These are phyloP conservation scores for Strix aluco DNA, from an alignment of 2,113 vertebrate species.

Conservation along the genomic window DNA sequence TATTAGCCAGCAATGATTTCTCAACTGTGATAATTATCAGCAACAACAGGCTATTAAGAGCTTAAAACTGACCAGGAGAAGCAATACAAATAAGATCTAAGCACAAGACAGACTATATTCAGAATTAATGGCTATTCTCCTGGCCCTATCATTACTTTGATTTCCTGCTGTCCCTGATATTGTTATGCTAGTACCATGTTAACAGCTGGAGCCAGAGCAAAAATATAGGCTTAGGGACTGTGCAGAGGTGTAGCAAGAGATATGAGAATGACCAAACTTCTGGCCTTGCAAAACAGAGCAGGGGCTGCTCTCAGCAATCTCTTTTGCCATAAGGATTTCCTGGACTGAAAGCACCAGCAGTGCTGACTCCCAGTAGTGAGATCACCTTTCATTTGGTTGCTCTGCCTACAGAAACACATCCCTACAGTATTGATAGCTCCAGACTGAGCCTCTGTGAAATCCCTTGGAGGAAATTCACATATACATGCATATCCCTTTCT, in stretches of 20 bases:
- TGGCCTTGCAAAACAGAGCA: neutral
- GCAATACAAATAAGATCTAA: neutral
- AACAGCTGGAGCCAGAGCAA: neutral
- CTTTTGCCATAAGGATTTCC: neutral
- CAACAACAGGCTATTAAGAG: neutral
- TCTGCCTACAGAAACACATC: neutral
- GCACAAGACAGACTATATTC: neutral
- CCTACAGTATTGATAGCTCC: neutral
- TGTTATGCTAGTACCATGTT: neutral
- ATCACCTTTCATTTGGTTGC: neutral
- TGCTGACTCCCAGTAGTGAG: neutral
- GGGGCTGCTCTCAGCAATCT: neutral
- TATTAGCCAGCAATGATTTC: neutral
- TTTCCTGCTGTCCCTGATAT: neutral
- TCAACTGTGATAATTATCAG: constrained; percentile 35
- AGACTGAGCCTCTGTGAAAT: neutral
- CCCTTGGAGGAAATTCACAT: neutral
- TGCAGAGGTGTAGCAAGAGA: neutral
- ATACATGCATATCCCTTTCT: neutral
- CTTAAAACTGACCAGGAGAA: constrained; percentile 6
- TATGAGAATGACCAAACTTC: neutral
- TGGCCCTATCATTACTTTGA: neutral
- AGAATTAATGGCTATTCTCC: neutral
- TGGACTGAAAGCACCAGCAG: neutral
- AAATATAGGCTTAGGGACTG: neutral